Percentiles rank a stretch among this genome's conserved stretches.
Evolutionary conservation across 2,888 invertebrate genomes (phyloP).

Genomic region (Agrochola lota): DNA sequence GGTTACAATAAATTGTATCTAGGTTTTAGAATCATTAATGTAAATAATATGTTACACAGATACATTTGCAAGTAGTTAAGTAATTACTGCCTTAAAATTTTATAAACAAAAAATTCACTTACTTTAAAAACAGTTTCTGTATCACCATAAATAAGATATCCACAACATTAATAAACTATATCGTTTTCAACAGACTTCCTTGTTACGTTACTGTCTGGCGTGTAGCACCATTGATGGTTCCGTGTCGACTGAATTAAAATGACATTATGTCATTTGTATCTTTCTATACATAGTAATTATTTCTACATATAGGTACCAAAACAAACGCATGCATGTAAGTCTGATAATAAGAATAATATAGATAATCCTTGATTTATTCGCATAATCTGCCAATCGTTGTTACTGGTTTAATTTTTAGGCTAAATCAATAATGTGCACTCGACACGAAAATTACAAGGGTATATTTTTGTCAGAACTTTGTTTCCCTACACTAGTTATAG

Average conservation of each 20-base stretch:
- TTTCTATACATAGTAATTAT: background rate
- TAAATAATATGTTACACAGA: background rate
- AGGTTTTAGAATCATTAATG: background rate
- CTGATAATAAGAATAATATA: background rate
- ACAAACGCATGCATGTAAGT: background rate
- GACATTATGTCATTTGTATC: background rate
- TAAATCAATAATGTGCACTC: too few relatives aligned
- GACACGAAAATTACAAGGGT: background rate
- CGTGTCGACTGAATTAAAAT: conserved; percentile 2
- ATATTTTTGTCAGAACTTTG: background rate
- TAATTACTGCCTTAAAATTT: background rate
- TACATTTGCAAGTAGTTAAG: background rate
- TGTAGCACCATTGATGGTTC: conserved; percentile 7
- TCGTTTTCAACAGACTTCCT: background rate
- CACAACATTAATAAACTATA: background rate
- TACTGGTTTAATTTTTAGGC: background rate
- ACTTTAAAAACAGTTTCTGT: background rate
- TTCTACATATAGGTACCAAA: background rate
- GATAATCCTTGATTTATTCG: background rate
- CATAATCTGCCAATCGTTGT: background rate
- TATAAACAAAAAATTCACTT: conserved; percentile 7
- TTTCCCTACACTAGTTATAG: too few relatives aligned
- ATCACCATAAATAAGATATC: background rate
- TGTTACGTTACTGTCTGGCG: background rate
- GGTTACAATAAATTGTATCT: background rate